phyloP scores from a whole-genome alignment of 2,888 invertebrate genomes.

The Eudasyphora cyanicolor region DNA sequence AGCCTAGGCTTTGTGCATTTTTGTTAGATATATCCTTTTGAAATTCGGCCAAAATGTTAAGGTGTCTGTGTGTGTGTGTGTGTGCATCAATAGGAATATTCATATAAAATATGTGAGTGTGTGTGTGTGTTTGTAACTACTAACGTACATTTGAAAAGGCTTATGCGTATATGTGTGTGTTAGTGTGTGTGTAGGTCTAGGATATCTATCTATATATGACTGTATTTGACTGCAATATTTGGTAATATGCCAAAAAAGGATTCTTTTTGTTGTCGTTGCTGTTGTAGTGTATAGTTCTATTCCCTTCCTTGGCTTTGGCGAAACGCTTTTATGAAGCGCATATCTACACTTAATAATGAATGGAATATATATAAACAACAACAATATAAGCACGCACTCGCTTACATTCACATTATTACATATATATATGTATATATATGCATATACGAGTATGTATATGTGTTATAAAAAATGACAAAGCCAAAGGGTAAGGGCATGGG shows the following conservation, averaged over 20 bases:
- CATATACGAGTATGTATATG: background rate
- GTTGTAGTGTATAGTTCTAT: too few relatives aligned
- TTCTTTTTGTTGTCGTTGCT: too few relatives aligned
- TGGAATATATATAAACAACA: conserved; percentile 17
- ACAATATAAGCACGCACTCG: conserved; percentile 23
- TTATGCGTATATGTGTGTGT: background rate
- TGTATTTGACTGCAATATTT: conserved; percentile 34
- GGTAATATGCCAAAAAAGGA: conserved; percentile 62
- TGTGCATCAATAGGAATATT: too few relatives aligned
- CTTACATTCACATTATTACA: background rate
- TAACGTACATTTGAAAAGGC: background rate
- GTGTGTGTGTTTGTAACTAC: too few relatives aligned
- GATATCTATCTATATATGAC: conserved; percentile 23
- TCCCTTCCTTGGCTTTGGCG: background rate
- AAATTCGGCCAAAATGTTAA: too few relatives aligned
- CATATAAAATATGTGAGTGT: too few relatives aligned
- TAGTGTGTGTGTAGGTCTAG: conserved; percentile 13
- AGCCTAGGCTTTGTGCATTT: too few relatives aligned
- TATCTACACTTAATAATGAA: conserved; percentile 45
- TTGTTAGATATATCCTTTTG: too few relatives aligned
- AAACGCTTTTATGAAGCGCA: conserved; percentile 36
- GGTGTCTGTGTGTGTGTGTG: too few relatives aligned
- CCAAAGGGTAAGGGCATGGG: background rate
- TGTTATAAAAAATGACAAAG: conserved; percentile 10
- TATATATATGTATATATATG: background rate